Percentiles rank a stretch among this genome's conserved stretches.
These are phyloP conservation scores for Drosophila kuntzei DNA, from an alignment of 2,888 invertebrate genomes.

Conservation along the genomic window DNA sequence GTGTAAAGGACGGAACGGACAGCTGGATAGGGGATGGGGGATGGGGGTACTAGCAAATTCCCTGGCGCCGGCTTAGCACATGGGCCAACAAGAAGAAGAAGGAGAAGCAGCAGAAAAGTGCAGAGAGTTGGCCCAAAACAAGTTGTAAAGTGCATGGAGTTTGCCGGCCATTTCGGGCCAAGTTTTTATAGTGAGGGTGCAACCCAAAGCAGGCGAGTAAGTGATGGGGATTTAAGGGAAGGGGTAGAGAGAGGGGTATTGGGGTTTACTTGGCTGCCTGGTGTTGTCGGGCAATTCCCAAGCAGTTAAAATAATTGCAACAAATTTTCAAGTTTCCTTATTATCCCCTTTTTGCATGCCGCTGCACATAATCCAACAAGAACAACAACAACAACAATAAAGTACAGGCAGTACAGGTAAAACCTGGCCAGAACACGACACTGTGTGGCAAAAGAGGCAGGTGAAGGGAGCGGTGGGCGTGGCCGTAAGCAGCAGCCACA, in stretches of 20 bases:
- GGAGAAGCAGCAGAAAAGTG: not conserved
- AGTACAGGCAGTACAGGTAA: not conserved
- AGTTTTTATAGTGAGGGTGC: slow-evolving; percentile 31
- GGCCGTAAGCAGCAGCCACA: slow-evolving; percentile 67
- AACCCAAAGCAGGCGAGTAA: too few relatives aligned
- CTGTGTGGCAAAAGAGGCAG: not conserved
- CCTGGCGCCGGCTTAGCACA: slow-evolving; percentile 37
- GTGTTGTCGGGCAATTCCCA: slow-evolving; percentile 57
- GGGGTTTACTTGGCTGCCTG: slow-evolving; percentile 1
- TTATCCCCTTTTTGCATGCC: slow-evolving; percentile 58
- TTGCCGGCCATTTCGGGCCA: slow-evolving; percentile 24
- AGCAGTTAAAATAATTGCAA: slow-evolving; percentile 74
- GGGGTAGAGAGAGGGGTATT: not conserved
- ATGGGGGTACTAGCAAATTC: slow-evolving; percentile 12
- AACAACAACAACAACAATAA: slow-evolving; percentile 14
- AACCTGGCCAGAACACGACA: slow-evolving; percentile 17
- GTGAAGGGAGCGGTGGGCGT: slow-evolving; percentile 15
- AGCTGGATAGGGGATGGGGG: not conserved
- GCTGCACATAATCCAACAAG: slow-evolving; percentile 49
- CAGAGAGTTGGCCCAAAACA: slow-evolving; percentile 37
- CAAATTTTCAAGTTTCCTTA: slow-evolving; percentile 70
- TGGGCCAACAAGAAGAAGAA: slow-evolving; percentile 17
- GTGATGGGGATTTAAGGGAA: not conserved
- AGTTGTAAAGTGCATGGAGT: slow-evolving; percentile 53
- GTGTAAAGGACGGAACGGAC: not conserved